A percentile compares a stretch with the other conserved stretches of the same genome.
Conservation (phyloP, 2,888 invertebrate genomes). For the Orgyia antiqua region DNA sequence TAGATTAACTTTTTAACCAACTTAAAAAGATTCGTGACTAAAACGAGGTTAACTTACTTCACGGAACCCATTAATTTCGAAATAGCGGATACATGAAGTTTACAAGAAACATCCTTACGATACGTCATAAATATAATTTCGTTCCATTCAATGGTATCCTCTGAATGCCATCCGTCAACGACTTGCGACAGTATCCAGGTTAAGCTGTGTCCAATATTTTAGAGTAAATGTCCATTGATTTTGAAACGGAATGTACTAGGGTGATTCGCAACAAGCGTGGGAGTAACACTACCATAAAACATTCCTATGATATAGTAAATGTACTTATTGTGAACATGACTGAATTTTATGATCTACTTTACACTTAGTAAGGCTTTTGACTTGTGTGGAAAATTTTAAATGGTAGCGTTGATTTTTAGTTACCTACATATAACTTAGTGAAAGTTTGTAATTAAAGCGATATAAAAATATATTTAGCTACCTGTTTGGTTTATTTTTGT, state of each 20-base stretch:
- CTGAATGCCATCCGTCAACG: slow-evolving; percentile 21
- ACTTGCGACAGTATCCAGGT: slow-evolving; percentile 17
- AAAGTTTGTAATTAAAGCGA: too few species aligned
- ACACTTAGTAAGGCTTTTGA: slow-evolving; percentile 41
- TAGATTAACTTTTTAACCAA: too few species aligned
- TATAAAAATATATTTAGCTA: too few species aligned
- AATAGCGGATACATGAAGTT: slow-evolving; percentile 23
- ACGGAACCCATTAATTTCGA: slow-evolving; percentile 13
- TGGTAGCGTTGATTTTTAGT: too few species aligned
- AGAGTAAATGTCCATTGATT: slow-evolving; percentile 35
- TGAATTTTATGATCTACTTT: slow-evolving; percentile 68
- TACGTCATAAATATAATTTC: slow-evolving; percentile 24
- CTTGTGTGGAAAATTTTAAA: too few species aligned
- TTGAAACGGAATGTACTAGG: slow-evolving; percentile 32
- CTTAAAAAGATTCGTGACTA: too few species aligned
- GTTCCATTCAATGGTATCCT: slow-evolving; percentile 13
- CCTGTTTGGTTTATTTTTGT: too few species aligned
- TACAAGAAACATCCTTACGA: slow-evolving; percentile 13
- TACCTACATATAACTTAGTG: too few species aligned
- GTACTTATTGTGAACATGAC: slow-evolving; percentile 58
- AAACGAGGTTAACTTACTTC: slow-evolving; percentile 10
- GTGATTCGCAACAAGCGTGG: slow-evolving; percentile 55
- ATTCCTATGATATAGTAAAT: slow-evolving; percentile 50
- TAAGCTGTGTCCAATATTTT: slow-evolving; percentile 19
- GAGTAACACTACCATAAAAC: slow-evolving; percentile 70